Conservation (phyloP, 2,797 vertebrate genomes). For the Esox masquinongy region DNA sequence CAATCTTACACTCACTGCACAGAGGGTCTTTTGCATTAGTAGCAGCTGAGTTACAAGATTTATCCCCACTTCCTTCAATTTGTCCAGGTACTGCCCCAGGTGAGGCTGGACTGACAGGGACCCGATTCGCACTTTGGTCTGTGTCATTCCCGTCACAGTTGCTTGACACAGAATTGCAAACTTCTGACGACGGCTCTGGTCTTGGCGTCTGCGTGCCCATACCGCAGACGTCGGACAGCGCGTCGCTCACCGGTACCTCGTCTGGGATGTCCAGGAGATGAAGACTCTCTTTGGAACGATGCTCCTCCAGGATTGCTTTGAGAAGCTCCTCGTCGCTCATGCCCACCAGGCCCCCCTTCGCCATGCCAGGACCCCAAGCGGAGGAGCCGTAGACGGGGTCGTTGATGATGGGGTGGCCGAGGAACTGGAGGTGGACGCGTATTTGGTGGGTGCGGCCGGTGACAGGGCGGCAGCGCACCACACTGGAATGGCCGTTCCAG, state of each 20-base stretch:
- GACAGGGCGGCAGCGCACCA: constrained; percentile 86
- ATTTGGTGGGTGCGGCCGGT: constrained; percentile 98
- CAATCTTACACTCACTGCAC: constrained; percentile 85
- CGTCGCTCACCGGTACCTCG: constrained; percentile 34
- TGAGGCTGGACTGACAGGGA: constrained; percentile 7
- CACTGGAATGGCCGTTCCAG: constrained; percentile 87
- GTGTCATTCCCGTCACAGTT: neutral
- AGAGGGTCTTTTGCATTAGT: constrained; percentile 74
- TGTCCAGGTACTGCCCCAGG: neutral
- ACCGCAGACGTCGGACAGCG: neutral
- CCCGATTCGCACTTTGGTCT: neutral
- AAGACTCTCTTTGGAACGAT: constrained; percentile 84
- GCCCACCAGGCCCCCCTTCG: constrained; percentile 81
- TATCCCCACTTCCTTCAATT: constrained; percentile 22
- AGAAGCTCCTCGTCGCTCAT: constrained; percentile 88
- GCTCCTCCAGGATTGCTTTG: constrained; percentile 84
- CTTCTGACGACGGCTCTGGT: neutral
- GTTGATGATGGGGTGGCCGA: constrained; percentile 93
- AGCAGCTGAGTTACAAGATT: neutral
- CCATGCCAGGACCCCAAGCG: constrained; percentile 88
- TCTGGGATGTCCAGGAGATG: constrained; percentile 77
- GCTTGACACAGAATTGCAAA: constrained; percentile 3
- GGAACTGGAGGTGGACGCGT: constrained; percentile 93
- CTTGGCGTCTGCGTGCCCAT: constrained; percentile 19
- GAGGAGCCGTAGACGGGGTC: constrained; percentile 94